Percentiles rank a stretch among this genome's conserved stretches.
phyloP scores from a whole-genome alignment of 2,797 vertebrate genomes.

The Sebastes variabilis region DNA sequence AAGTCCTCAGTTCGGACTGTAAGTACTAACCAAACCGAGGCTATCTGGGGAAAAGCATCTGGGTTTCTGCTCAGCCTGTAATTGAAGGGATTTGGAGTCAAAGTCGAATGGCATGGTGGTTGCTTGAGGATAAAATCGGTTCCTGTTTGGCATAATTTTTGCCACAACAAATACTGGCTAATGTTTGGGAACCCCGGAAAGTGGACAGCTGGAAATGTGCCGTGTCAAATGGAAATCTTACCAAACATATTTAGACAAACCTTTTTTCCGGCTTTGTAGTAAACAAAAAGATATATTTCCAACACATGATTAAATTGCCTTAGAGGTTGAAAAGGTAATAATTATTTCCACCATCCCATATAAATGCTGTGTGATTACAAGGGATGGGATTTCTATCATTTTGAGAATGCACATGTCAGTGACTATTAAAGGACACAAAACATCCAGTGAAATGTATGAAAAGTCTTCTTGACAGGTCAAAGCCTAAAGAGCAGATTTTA shows the following conservation, averaged over 20 bases:
- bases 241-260: not conserved
- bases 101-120: conserved; percentile 52
- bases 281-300: not conserved
- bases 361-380: not conserved
- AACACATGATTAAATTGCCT: not conserved
- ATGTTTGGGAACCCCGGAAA: conserved; percentile 19
- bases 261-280: not conserved
- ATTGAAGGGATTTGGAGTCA: conserved; percentile 55
- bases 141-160: conserved; percentile 44
- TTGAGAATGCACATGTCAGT: not conserved
- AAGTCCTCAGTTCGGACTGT: conserved; percentile 25
- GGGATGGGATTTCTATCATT: not conserved
- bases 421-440: not conserved
- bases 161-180: conserved; percentile 44
- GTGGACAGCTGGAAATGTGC: not conserved
- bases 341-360: not conserved
- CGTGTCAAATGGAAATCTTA: not conserved
- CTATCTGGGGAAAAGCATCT: conserved; percentile 40
- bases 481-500: not conserved
- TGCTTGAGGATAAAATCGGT: conserved; percentile 38
- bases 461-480: not conserved
- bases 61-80: conserved; percentile 63
- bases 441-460: not conserved
- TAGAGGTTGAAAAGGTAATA: not conserved
- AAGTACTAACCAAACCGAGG: conserved; percentile 44